Conservation (phyloP, 2,113 vertebrate species). For the Pongo abelii region DNA sequence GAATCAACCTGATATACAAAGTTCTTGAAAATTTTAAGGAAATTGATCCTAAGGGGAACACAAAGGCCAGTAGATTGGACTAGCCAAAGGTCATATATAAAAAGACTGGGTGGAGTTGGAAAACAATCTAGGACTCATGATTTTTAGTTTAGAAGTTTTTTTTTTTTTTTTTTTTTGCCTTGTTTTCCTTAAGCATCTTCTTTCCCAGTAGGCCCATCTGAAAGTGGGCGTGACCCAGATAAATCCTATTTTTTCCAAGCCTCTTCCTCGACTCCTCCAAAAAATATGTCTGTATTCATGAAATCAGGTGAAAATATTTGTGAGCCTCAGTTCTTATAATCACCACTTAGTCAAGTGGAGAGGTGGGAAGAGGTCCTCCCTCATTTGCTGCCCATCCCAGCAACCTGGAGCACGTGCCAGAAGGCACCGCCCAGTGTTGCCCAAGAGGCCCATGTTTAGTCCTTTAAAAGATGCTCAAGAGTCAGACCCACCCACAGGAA, state of each 20-base stretch:
- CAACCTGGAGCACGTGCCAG: neutral
- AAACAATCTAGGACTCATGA: constrained; percentile 33
- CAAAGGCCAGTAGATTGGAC: constrained; percentile 56
- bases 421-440: neutral
- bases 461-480: neutral
- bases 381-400: neutral
- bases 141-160: constrained; percentile 45
- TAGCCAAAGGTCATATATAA: constrained; percentile 76
- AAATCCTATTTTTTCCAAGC: constrained; percentile 13
- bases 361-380: neutral
- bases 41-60: constrained; percentile 57
- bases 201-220: constrained; percentile 64
- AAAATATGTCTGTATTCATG: neutral
- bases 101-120: constrained; percentile 73
- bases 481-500: neutral
- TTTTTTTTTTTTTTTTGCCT: neutral
- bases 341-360: neutral
- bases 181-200: constrained; percentile 50
- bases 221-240: constrained; percentile 41
- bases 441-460: neutral
- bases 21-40: constrained; percentile 55
- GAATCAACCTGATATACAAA: constrained; percentile 50
- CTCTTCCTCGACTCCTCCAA: neutral
- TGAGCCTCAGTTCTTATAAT: neutral
- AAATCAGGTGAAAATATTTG: constrained; percentile 35